phyloP scores from a whole-genome alignment of 2,888 invertebrate species.

The Chymomyza amoena region DNA sequence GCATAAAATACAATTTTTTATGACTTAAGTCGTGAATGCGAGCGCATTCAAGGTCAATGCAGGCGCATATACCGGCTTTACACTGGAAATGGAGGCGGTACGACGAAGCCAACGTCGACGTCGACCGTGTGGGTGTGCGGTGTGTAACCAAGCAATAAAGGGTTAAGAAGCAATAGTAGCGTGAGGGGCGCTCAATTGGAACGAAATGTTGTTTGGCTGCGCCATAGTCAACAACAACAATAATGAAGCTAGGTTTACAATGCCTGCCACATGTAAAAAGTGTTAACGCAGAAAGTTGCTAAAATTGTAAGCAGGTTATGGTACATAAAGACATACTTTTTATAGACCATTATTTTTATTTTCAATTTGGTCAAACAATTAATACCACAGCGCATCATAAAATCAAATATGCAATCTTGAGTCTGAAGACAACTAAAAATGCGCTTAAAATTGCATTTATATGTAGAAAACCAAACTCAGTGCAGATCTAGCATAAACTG shows the following conservation, averaged over 20 bases:
- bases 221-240: conserved; percentile 15
- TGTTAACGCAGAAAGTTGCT: too few relatives aligned
- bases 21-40: not conserved
- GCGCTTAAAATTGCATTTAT: too few relatives aligned
- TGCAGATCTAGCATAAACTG: conserved; percentile 2
- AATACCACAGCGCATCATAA: too few relatives aligned
- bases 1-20: not conserved
- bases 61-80: not conserved
- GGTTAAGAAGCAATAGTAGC: not conserved
- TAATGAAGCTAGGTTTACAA: not conserved
- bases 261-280: too few relatives aligned
- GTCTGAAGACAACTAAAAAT: too few relatives aligned
- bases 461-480: too few relatives aligned
- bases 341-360: too few relatives aligned
- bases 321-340: too few relatives aligned
- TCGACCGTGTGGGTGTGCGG: not conserved
- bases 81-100: not conserved
- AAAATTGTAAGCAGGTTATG: too few relatives aligned
- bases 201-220: conserved; percentile 11
- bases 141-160: conserved; percentile 8
- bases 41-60: not conserved
- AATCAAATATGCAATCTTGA: too few relatives aligned
- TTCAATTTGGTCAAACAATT: too few relatives aligned
- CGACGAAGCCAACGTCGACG: not conserved
- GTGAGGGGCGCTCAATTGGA: conserved; percentile 41